These are phyloP conservation scores for Lagria hirta DNA, from an alignment of 2,888 invertebrate species.

Conservation along the genomic window DNA sequence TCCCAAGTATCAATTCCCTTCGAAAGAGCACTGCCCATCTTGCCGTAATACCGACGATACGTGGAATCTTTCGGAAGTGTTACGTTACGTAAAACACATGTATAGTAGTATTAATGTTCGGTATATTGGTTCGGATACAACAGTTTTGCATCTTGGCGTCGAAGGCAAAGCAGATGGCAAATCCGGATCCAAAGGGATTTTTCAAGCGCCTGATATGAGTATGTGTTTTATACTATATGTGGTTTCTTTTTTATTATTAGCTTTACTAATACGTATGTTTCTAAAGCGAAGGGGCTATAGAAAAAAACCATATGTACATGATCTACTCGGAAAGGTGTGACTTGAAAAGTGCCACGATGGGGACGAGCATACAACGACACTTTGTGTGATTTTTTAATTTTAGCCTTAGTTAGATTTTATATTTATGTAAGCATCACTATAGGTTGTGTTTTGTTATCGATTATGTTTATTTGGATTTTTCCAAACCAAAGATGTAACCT, in stretches of 20 bases:
- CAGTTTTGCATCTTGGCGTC: constrained; percentile 45
- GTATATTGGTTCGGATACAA: constrained; percentile 54
- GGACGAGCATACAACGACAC: constrained; percentile 10
- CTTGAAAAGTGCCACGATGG: constrained; percentile 13
- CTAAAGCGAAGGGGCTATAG: constrained; percentile 71
- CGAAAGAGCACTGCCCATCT: constrained; percentile 64
- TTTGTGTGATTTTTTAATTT: constrained; percentile 12
- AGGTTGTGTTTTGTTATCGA: too few species aligned
- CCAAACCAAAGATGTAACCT: too few species aligned
- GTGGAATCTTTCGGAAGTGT: constrained; percentile 67
- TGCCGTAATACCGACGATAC: constrained; percentile 60
- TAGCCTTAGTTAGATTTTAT: constrained; percentile 6
- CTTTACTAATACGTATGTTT: constrained; percentile 66
- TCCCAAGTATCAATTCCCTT: constrained; percentile 89
- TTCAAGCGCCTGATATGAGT: constrained; percentile 48
- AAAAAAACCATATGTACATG: constrained; percentile 73
- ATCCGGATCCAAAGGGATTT: constrained; percentile 34
- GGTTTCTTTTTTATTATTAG: constrained; percentile 65
- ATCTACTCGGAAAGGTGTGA: constrained; percentile 71
- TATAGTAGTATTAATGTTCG: constrained; percentile 56
- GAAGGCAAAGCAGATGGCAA: constrained; percentile 28
- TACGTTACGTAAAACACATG: constrained; percentile 62
- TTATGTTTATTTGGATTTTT: too few species aligned
- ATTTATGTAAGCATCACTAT: too few species aligned
- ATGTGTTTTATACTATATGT: constrained; percentile 49